Evolutionary conservation across 2,888 invertebrate species (phyloP), one percentile per base, ranked within the genome.

Genomic region (Anaspis maculata): DNA sequence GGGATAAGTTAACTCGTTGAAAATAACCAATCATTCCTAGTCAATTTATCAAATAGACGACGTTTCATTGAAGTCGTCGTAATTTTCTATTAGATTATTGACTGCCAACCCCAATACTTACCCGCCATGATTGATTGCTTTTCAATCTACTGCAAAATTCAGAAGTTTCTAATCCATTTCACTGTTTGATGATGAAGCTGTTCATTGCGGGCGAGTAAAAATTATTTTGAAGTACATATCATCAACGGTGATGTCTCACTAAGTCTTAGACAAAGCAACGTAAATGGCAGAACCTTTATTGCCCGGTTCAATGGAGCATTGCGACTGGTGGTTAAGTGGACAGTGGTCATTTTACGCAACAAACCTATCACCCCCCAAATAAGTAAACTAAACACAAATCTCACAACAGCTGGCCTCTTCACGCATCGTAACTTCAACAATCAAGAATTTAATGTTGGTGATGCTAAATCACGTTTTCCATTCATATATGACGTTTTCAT

Each of bases 401-500:
- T 46, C 49, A 39, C 41, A 46, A 57, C 59, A 61, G 58, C 59
- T 60, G 61, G 53, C 57, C 56, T 45, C 51, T 59, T 59, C 57
- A 59, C 50, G 56, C 51, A 32, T 51, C 52, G 53, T 57, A 54
- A 57, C 49, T 45, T 50, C n/a, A n/a, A 34, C 37, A 39, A 42
- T 37, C 24, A 19, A 19, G 19, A 19, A 19, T 19, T 19, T 19
- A 6, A 21, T 37, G 33, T 36, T 24, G 26, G 12, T 15, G 14
- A 25, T 29, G 4, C 2, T 27, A 57, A 58, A 58, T 58, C 56
- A 57, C 51, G 34, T 51, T 42, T 42, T 37, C 52, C 37, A 52
- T 59, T 53, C 48, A 54, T 19, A 45, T 49, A 51, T 60, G 60
- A 58, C 62, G 51, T 54, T 56, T 61, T 60, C 58, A 61, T 61